Evolutionary conservation across 2,888 invertebrate species (phyloP), one percentile per base, ranked within the genome.

Genomic region (Latrodectus elegans): DNA sequence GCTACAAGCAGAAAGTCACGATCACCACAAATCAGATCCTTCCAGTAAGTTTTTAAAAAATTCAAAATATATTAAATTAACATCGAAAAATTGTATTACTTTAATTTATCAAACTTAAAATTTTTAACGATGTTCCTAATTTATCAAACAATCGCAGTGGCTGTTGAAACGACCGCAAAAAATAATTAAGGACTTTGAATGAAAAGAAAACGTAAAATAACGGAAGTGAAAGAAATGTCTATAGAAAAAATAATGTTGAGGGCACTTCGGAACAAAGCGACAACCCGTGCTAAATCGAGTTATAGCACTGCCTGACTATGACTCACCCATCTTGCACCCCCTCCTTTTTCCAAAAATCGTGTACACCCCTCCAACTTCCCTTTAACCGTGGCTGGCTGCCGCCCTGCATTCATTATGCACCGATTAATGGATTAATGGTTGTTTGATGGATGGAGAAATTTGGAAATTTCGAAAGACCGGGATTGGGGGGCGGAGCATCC

Each of bases 391-490:
- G 52, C 73, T 49, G 15, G 53, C n/a, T 52, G 73, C 74, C 51
- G 22, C 71, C 83, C 83, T 8, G 71, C 80, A 86, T 86, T 86
- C 85, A 80, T 86, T 80, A 75, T 86, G 85, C 85, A 86, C 80
- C 85, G 85, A 86, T 86, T 86, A 86, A 86, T 86, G 80, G 85
- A 86, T 86, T 86, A 86, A 86, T 86, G 85, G 85, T 65, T 71
- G 70, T 80, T 86, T 80, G 85, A 86, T 86, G 85, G 85, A 86
- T 86, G 85, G 85, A 85, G 79, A 85, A 85, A 85, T 78, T 78
- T 74, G 76, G 65, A n/a, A 73, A 38, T n/a, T 38, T 51, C 53
- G 77, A 22, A 68, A 22, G 67, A 38, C 52, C 10, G 72, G 65
- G 73, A 38, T 14, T 14, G 71, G 51, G 72, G 14, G 67, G 49